Evolutionary conservation across 2,888 invertebrate genomes (phyloP).

Genomic region (Lydus trimaculatus): DNA sequence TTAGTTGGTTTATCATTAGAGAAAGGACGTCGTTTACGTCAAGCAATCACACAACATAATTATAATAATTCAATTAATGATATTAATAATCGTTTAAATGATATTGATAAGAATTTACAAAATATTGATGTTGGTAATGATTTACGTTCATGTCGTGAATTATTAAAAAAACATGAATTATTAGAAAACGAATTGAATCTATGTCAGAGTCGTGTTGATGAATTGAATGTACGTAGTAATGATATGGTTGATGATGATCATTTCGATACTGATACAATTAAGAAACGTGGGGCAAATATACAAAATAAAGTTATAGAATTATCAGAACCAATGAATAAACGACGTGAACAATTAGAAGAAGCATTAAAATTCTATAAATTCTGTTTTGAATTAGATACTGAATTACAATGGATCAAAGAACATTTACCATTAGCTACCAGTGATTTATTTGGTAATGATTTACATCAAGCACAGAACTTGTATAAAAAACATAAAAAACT

Average conservation of each 20-base stretch:
- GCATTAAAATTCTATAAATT: conserved; percentile 89
- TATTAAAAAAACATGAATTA: conserved; percentile 88
- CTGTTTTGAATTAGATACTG: conserved; percentile 89
- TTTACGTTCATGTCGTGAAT: conserved; percentile 88
- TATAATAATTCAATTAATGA: conserved; percentile 86
- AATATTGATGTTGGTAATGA: conserved; percentile 88
- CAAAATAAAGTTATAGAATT: conserved; percentile 75
- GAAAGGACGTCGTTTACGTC: conserved; percentile 79
- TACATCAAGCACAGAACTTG: conserved; percentile 91
- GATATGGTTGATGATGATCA: conserved; percentile 94
- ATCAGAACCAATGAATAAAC: conserved; percentile 72
- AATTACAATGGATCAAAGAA: conserved; percentile 95
- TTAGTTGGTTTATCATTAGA: conserved; percentile 72
- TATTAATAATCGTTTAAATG: conserved; percentile 84
- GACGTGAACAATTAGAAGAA: conserved; percentile 83
- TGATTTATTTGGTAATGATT: conserved; percentile 78
- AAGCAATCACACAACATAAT: conserved; percentile 85
- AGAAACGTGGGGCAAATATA: conserved; percentile 77
- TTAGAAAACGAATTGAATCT: conserved; percentile 85
- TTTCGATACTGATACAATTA: conserved; percentile 90
- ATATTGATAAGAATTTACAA: conserved; percentile 79
- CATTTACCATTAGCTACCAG: conserved; percentile 83
- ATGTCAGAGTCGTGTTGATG: conserved; percentile 83
- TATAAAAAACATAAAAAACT: conserved; percentile 95
- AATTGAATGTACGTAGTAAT: conserved; percentile 80